Evolutionary conservation across 2,113 vertebrate species (phyloP).

Genomic region (Clinocottus analis): DNA sequence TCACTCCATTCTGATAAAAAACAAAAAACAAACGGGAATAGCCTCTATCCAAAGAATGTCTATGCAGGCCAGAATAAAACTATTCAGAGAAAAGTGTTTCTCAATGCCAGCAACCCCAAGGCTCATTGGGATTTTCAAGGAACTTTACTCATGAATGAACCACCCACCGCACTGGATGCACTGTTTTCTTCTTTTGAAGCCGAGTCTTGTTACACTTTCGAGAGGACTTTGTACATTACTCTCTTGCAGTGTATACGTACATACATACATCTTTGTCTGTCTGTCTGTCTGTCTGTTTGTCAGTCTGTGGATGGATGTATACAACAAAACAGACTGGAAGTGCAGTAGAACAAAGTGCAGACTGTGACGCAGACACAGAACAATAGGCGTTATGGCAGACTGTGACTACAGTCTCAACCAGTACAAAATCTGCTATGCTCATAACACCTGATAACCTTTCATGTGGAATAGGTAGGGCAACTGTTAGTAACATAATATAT

Average conservation of each 20-base stretch:
- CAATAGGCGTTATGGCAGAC: too few relatives aligned
- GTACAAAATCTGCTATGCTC: background rate
- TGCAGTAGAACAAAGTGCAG: background rate
- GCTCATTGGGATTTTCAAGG: conserved; percentile 45
- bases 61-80: background rate
- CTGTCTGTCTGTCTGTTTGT: too few relatives aligned
- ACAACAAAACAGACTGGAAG: background rate
- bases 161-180: conserved; percentile 38
- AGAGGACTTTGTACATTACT: background rate
- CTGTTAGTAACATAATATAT: background rate
- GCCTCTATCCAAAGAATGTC: background rate
- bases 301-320: background rate
- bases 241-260: background rate
- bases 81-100: conserved; percentile 17
- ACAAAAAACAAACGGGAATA: too few relatives aligned
- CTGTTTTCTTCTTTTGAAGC: conserved; percentile 9
- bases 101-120: conserved; percentile 32
- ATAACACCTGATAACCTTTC: background rate
- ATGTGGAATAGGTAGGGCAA: background rate
- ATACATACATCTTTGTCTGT: too few relatives aligned
- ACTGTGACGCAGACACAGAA: background rate
- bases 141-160: conserved; percentile 51
- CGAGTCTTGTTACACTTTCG: conserved; percentile 36
- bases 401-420: background rate
- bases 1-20: background rate